phyloP scores from a whole-genome alignment of 2,888 invertebrate species.

The Pyrrhia umbra region DNA sequence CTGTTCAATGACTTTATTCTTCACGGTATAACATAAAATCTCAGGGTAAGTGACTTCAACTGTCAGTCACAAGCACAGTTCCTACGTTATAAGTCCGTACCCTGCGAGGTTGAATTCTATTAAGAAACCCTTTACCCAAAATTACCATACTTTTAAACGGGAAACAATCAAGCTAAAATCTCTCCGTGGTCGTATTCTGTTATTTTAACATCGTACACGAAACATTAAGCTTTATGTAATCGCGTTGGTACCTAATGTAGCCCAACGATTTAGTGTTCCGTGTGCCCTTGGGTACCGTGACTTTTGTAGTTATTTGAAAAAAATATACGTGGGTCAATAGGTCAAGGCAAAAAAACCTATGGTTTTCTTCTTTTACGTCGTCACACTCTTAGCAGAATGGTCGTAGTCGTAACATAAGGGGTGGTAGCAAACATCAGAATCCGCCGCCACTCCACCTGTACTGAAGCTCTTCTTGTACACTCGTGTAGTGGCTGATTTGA shows the following conservation, averaged over 20 bases:
- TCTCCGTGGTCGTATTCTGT: conserved; percentile 27
- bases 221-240: conserved; percentile 40
- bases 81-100: background rate
- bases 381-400: too few relatives aligned
- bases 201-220: conserved; percentile 31
- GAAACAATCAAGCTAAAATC: conserved; percentile 49
- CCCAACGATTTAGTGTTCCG: conserved; percentile 19
- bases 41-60: too few relatives aligned
- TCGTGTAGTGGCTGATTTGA: too few relatives aligned
- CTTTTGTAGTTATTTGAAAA: conserved; percentile 6
- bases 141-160: conserved; percentile 29
- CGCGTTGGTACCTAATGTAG: conserved; percentile 29
- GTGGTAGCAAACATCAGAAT: too few relatives aligned
- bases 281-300: conserved; percentile 1
- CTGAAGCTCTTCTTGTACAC: too few relatives aligned
- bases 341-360: background rate
- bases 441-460: too few relatives aligned
- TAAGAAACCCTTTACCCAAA: background rate
- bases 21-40: too few relatives aligned
- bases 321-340: background rate
- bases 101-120: background rate
- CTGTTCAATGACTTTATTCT: too few relatives aligned
- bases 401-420: too few relatives aligned
- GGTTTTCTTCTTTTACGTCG: too few relatives aligned
- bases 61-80: background rate